Evolutionary conservation across 1,140 invertebrate genomes (phyloP).

Genomic region (Antheraea pernyi): DNA sequence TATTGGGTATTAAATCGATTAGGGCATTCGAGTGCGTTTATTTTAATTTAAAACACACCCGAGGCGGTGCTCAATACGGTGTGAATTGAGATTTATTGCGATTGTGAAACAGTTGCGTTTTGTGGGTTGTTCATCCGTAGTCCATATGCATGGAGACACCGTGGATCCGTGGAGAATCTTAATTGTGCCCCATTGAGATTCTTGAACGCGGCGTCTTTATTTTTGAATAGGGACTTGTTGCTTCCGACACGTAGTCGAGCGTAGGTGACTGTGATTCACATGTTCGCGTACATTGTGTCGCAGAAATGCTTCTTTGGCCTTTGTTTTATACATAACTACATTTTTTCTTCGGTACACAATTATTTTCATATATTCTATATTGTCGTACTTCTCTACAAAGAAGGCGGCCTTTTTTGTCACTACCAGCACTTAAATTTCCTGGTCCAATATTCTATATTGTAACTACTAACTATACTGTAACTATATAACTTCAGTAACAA

Average conservation of each 20-base stretch:
- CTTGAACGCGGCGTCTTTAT: slow-evolving; percentile 53
- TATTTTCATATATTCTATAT: neutral
- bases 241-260: slow-evolving; percentile 28
- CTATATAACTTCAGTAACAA: too few species aligned
- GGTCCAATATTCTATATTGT: too few species aligned
- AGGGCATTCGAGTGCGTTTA: slow-evolving; percentile 30
- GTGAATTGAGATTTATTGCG: slow-evolving; percentile 60
- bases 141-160: slow-evolving; percentile 53
- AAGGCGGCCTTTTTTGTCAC: too few species aligned
- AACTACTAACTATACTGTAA: too few species aligned
- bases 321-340: slow-evolving; percentile 31
- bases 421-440: too few species aligned
- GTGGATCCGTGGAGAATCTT: slow-evolving; percentile 58
- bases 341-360: slow-evolving; percentile 20
- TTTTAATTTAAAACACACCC: slow-evolving; percentile 49
- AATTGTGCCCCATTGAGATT: slow-evolving; percentile 70
- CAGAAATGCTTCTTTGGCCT: slow-evolving; percentile 39
- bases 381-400: too few species aligned
- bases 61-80: slow-evolving; percentile 41
- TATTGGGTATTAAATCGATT: slow-evolving; percentile 48
- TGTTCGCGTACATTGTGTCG: slow-evolving; percentile 18
- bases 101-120: slow-evolving; percentile 58
- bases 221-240: slow-evolving; percentile 67
- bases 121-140: slow-evolving; percentile 33
- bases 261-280: slow-evolving; percentile 42